Base-by-base conservation (phyloP, 2,888 invertebrate genomes). In the Slavum lentiscoides region DNA sequence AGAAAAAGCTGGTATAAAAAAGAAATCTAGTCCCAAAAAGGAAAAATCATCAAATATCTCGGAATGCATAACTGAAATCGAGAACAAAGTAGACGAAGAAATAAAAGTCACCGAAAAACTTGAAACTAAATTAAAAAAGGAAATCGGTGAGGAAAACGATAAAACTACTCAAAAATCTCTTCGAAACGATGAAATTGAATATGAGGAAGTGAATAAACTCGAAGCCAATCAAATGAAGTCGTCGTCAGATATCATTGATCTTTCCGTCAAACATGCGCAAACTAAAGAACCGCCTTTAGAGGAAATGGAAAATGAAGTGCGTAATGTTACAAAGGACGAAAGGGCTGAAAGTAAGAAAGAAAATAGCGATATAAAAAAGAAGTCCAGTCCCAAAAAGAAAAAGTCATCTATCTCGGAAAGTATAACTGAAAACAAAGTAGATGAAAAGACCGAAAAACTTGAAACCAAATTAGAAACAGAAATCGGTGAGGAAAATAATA, bases 111-210 rank as follows among this genome's bases (percentile, higher is more conserved):
- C 3, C 5, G 19, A 55, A 55, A 19, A 17, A 55, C 5, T 8
- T 17, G 17, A 55, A 72, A 70, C 70, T 84, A 80, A 68, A 59
- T 21, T 83, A 84, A 81, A 82, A 84, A 61, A 81, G 83, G 62
- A 82, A 81, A 53, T 72, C 82, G 49, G 53, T 81, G 64, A 64
- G 74, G 83, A 84, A 67, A 74, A 85, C 82, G 83, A 83, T 85
- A 74, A 72, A 61, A 61, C 62, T 82, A 37, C 4, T 55, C 6
- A 2, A 19, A 15, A 64, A 19, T 17, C 13, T 4, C 5, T 37
- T 55, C 17, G 8, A 37, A 68, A 82, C 67, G 69, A 83, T 13
- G 4, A 86, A 85, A 30, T 86, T 82, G 86, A 86, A 64, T 37
- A 2, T 81, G 86, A 86, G 30, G 83, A 84, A 37, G 19, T 15